A percentile compares a stretch with the other conserved stretches of the same genome.
Conservation (phyloP, 1,140 invertebrate genomes). For the Achroia grisella region DNA sequence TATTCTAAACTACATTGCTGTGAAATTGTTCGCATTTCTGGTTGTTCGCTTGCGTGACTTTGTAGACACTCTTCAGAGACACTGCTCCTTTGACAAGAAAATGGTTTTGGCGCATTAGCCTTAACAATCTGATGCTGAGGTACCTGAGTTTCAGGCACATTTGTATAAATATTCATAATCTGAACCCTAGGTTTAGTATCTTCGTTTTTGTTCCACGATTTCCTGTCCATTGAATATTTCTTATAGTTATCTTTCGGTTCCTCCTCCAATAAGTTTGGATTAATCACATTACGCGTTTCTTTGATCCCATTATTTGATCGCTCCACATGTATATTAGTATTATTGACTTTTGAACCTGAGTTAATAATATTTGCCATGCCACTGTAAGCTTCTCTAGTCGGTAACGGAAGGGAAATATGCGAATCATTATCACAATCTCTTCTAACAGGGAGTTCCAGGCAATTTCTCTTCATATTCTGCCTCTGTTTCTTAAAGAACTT, state of each 20-base stretch:
- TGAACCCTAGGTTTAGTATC: constrained; percentile 68
- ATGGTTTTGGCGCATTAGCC: constrained; percentile 45
- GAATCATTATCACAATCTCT: constrained; percentile 78
- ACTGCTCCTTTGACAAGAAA: constrained; percentile 50
- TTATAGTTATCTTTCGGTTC: constrained; percentile 67
- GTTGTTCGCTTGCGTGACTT: constrained; percentile 50
- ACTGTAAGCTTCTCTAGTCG: constrained; percentile 71
- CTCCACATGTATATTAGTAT: constrained; percentile 84
- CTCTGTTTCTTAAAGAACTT: constrained; percentile 94
- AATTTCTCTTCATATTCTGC: constrained; percentile 83
- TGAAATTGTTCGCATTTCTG: constrained; percentile 69
- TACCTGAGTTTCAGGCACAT: constrained; percentile 81
- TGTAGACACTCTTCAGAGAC: constrained; percentile 64
- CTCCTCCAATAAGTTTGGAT: constrained; percentile 78
- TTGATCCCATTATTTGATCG: constrained; percentile 72
- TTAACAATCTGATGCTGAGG: constrained; percentile 75
- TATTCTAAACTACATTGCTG: constrained; percentile 71
- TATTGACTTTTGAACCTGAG: constrained; percentile 82
- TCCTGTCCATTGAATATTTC: constrained; percentile 55
- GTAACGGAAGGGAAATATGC: constrained; percentile 72
- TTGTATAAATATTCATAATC: constrained; percentile 84
- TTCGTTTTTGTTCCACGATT: constrained; percentile 47
- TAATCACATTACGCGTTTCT: constrained; percentile 53
- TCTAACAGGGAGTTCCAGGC: constrained; percentile 79
- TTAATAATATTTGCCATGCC: constrained; percentile 79